Conservation (phyloP, 1,140 invertebrate species). For the Bombus huntii region DNA sequence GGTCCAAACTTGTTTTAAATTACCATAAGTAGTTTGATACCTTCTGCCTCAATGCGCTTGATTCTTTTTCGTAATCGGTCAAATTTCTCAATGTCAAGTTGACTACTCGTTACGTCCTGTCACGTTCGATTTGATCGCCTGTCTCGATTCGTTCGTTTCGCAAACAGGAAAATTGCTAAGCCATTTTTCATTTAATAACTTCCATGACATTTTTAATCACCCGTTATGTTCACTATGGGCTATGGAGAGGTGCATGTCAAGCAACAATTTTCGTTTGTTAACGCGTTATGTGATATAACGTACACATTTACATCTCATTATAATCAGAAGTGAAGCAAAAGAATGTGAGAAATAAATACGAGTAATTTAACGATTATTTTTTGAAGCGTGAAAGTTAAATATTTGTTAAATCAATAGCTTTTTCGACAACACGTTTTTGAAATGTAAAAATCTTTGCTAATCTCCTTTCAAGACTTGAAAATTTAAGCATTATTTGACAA, state of each 20-base stretch:
- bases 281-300: not conserved
- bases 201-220: not conserved
- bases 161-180: slow-evolving; percentile 11
- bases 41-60: not conserved
- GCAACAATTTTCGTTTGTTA: not conserved
- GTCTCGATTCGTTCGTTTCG: not conserved
- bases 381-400: not conserved
- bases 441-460: not conserved
- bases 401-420: not conserved
- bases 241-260: not conserved
- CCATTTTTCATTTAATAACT: not conserved
- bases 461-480: not conserved
- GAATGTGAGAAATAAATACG: not conserved
- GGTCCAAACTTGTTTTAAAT: slow-evolving; percentile 36
- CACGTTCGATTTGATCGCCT: slow-evolving; percentile 36
- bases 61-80: slow-evolving; percentile 36
- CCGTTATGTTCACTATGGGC: not conserved
- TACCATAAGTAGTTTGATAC: slow-evolving; percentile 32
- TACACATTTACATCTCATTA: not conserved
- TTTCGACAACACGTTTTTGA: not conserved
- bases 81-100: slow-evolving; percentile 47
- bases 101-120: slow-evolving; percentile 19
- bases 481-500: not conserved
- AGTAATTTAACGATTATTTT: not conserved
- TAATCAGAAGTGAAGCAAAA: not conserved